Evolutionary conservation across 2,888 invertebrate species (phyloP).

Genomic region (Lithophane semibrunnea): DNA sequence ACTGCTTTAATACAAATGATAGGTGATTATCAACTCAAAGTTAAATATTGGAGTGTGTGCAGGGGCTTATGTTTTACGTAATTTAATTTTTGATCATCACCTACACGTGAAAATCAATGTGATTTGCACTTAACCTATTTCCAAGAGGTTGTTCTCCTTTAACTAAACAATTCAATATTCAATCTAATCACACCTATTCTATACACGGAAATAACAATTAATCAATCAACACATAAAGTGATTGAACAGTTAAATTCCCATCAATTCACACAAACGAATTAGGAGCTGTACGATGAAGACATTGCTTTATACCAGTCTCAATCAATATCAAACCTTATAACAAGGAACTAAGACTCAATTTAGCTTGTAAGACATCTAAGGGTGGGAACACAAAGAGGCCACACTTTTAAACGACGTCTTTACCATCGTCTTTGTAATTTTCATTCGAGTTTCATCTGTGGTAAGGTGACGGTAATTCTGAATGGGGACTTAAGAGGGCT

Average conservation of each 20-base stretch:
- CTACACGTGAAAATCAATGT: too few relatives aligned
- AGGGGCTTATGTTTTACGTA: too few relatives aligned
- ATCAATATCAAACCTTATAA: constrained; percentile 25
- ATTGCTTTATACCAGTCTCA: constrained; percentile 7
- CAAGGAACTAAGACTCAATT: not conserved
- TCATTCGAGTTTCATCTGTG: constrained; percentile 57
- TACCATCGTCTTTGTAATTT: constrained; percentile 63
- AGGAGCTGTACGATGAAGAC: constrained; percentile 47
- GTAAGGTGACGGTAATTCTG: constrained; percentile 51
- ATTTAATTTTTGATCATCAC: too few relatives aligned
- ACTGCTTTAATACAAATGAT: too few relatives aligned
- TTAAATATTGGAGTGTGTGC: too few relatives aligned
- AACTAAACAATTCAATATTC: not conserved
- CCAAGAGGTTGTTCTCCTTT: not conserved
- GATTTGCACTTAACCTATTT: too few relatives aligned
- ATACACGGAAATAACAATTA: constrained; percentile 43
- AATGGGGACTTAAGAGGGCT: constrained; percentile 37
- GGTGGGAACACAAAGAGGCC: constrained; percentile 40
- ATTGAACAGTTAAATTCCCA: constrained; percentile 47
- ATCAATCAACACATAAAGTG: constrained; percentile 47
- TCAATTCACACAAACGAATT: constrained; percentile 56
- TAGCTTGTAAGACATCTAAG: constrained; percentile 9
- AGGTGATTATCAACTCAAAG: too few relatives aligned
- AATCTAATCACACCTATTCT: not conserved
- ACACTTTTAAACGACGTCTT: constrained; percentile 52